A percentile compares a stretch with the other conserved stretches of the same genome.
These are phyloP conservation scores for Pachypanchax playfairii DNA, from an alignment of 2,113 vertebrate genomes.

Conservation along the genomic window DNA sequence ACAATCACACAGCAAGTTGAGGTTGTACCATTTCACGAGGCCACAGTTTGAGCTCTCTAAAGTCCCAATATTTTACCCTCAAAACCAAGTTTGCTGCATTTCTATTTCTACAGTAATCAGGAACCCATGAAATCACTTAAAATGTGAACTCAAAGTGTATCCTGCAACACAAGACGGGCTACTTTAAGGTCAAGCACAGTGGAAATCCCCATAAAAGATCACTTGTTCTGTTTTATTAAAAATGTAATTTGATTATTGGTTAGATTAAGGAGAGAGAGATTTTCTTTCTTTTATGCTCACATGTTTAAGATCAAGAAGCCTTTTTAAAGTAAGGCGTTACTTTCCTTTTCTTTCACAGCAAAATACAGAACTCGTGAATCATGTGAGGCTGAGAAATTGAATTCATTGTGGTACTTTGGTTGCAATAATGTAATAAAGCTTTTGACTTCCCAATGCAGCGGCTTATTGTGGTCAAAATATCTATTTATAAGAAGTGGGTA, in stretches of 20 bases:
- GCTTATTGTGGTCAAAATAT: no score
- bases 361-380: conserved; percentile 28
- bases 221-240: conserved; percentile 33
- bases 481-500: conserved; percentile 15
- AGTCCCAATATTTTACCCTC: conserved; percentile 42
- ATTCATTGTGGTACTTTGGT: conserved; percentile 35
- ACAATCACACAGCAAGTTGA: conserved; percentile 27
- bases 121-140: conserved; percentile 39
- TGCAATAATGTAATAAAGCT: conserved; percentile 65
- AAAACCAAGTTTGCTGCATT: conserved; percentile 20
- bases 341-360: no score
- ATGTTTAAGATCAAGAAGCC: neutral
- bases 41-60: conserved; percentile 28
- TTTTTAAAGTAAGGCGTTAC: no score
- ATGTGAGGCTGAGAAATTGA: conserved; percentile 32
- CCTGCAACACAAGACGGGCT: conserved; percentile 11
- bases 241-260: conserved; percentile 38
- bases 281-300: neutral
- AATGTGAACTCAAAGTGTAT: conserved; percentile 21
- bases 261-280: no score
- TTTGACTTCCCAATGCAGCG: conserved; percentile 73
- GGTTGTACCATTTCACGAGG: conserved; percentile 50
- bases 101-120: conserved; percentile 23
- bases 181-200: neutral
- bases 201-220: conserved; percentile 45